Percentiles rank a stretch among this genome's conserved stretches.
Conservation (phyloP, 2,888 invertebrate species). For the Trissolcus brochymenae region DNA sequence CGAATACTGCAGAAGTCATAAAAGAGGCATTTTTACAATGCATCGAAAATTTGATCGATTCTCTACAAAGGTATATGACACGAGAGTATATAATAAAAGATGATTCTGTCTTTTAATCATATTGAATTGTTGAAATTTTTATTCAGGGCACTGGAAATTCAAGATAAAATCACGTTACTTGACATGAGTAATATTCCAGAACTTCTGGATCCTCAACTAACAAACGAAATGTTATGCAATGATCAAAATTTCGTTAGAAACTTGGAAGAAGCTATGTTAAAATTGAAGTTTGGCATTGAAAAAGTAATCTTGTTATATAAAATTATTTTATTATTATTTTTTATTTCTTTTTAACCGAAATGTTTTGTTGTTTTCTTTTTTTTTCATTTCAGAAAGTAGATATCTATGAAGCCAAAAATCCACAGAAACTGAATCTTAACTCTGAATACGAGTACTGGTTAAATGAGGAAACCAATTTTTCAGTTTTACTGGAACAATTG, state of each 20-base stretch:
- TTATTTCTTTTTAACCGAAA: too few species aligned
- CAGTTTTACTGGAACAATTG: constrained; percentile 88
- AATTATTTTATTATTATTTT: too few species aligned
- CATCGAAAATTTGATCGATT: constrained; percentile 63
- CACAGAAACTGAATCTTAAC: constrained; percentile 86
- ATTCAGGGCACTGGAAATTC: constrained; percentile 84
- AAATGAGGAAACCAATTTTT: constrained; percentile 86
- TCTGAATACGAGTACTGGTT: constrained; percentile 93
- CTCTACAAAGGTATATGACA: constrained; percentile 66
- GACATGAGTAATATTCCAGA: constrained; percentile 81
- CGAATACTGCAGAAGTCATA: not conserved
- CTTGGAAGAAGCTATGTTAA: constrained; percentile 80
- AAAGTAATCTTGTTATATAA: too few species aligned
- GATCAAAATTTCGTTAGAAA: constrained; percentile 78
- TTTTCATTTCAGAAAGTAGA: constrained; percentile 68
- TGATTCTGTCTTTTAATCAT: constrained; percentile 20
- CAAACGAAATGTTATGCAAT: constrained; percentile 74
- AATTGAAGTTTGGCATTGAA: constrained; percentile 81
- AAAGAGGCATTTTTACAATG: constrained; percentile 65
- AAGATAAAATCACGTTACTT: constrained; percentile 84
- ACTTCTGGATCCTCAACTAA: constrained; percentile 74
- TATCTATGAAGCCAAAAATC: constrained; percentile 73
- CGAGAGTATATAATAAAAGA: not conserved
- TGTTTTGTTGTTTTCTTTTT: not conserved
- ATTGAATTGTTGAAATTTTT: not conserved